Conservation (phyloP, 2,113 vertebrate genomes). For the Peromyscus leucopus region DNA sequence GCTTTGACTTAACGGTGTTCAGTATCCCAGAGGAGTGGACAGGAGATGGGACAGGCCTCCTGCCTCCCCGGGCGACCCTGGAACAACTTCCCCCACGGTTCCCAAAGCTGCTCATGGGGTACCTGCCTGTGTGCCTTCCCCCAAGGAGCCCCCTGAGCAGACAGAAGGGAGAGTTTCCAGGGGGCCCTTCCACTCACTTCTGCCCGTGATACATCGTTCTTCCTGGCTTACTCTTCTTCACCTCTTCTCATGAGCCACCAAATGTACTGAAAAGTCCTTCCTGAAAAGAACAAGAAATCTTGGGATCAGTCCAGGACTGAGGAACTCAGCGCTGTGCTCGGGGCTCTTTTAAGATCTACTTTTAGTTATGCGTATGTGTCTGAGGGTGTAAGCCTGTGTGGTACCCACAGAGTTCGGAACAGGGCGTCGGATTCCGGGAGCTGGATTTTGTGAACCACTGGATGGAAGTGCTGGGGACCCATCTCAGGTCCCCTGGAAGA, state of each 20-base stretch:
- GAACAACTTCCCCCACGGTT: neutral
- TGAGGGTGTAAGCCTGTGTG: neutral
- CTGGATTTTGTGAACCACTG: neutral
- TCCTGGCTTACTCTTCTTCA: neutral
- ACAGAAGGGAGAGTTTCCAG: neutral
- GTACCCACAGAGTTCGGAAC: neutral
- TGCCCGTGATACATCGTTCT: neutral
- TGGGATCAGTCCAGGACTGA: neutral
- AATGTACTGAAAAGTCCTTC: neutral
- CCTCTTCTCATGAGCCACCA: neutral
- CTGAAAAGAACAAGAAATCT: neutral
- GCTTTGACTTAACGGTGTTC: neutral
- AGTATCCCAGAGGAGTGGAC: neutral
- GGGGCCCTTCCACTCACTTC: neutral
- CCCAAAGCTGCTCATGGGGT: neutral
- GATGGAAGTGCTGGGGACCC: neutral
- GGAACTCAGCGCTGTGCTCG: neutral
- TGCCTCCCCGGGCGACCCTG: fast-evolving
- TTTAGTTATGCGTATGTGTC: neutral
- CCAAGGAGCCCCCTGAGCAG: neutral
- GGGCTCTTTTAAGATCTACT: neutral
- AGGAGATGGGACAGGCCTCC: neutral
- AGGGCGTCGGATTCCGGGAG: neutral
- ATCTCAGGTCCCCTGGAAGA: neutral
- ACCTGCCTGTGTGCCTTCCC: neutral